Evolutionary conservation across 1,140 invertebrate species (phyloP), one percentile per base, ranked within the genome.

Genomic region (Apis cerana): DNA sequence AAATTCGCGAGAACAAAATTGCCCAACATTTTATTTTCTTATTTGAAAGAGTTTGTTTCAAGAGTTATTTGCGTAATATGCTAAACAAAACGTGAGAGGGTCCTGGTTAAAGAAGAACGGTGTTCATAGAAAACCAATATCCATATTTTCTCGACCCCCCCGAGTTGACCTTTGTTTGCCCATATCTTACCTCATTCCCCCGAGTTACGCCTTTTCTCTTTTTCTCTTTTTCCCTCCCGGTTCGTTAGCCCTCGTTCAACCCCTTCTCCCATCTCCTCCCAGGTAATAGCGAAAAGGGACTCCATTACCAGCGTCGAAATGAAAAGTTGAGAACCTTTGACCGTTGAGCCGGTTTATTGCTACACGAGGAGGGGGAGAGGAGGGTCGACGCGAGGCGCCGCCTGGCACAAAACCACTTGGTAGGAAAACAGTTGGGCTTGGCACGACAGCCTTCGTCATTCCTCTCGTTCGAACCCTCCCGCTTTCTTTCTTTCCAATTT

Each of bases 341-440:
- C 81, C 87, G 74, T 85, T 88, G 81, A 83, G 83, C 85, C 86
- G 88, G 90, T 91, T 91, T 91, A 91, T 91, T 91, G 88, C 85
- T 84, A 89, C 86, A 90, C 82, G 68, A 54, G 70, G n/a, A 54
- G 64, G 71, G 70, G 80, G 27, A 27, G 85, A 78, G 86, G 89
- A 87, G 85, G 75, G 76, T 83, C 80, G 86, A 90, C 88, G 85
- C 88, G 89, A 88, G 88, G 84, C 90, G 81, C 87, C 83, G 90
- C 89, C 92, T 93, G 92, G 90, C 89, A 92, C 90, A 90, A 90
- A 88, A 91, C 85, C 88, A 91, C 89, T 91, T 91, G 71, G 87
- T 90, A 84, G 87, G 85, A 87, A 92, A 92, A 92, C 90, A 91
- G 89, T 92, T 91, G 88, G 87, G 86, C 86, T 90, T 90, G 89